phyloP scores from a whole-genome alignment of 2,797 vertebrate genomes.

The Echeneis naucrates region DNA sequence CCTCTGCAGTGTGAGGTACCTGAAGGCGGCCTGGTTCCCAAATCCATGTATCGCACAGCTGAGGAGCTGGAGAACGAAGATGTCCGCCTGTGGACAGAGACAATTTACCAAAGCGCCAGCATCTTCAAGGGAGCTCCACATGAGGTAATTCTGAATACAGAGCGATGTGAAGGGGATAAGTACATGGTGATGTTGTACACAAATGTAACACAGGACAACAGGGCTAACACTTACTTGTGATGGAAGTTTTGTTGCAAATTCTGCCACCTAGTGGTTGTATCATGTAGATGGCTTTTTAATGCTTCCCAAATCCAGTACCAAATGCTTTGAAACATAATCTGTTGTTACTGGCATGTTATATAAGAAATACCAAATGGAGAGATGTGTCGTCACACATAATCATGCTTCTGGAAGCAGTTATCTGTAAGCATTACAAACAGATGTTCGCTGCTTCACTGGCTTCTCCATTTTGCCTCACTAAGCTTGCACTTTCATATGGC shows the following conservation, averaged over 20 bases:
- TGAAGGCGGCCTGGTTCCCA: conserved; percentile 97
- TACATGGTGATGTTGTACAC: background rate
- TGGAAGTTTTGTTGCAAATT: background rate
- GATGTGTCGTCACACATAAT: conserved; percentile 4
- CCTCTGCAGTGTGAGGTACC: conserved; percentile 93
- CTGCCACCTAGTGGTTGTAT: conserved; percentile 70
- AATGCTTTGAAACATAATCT: conserved; percentile 22
- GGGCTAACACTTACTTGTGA: background rate
- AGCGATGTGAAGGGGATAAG: background rate
- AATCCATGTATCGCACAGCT: conserved; percentile 95
- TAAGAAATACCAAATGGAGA: conserved; percentile 18
- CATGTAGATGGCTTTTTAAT: background rate
- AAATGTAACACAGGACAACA: conserved; percentile 29
- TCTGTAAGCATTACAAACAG: conserved; percentile 6
- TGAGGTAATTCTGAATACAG: conserved; percentile 84
- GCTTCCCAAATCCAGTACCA: background rate
- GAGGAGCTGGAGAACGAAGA: conserved; percentile 97
- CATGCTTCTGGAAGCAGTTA: conserved; percentile 6
- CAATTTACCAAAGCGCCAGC: conserved; percentile 98
- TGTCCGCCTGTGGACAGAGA: conserved; percentile 95
- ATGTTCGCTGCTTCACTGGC: background rate
- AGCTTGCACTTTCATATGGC: background rate
- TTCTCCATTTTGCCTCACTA: conserved; percentile 6
- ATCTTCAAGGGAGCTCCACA: conserved; percentile 98
- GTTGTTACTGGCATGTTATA: conserved; percentile 9